Percentiles rank a stretch among this genome's conserved stretches.
phyloP scores from a whole-genome alignment of 1,140 invertebrate genomes.

The Gryllus bimaculatus region DNA sequence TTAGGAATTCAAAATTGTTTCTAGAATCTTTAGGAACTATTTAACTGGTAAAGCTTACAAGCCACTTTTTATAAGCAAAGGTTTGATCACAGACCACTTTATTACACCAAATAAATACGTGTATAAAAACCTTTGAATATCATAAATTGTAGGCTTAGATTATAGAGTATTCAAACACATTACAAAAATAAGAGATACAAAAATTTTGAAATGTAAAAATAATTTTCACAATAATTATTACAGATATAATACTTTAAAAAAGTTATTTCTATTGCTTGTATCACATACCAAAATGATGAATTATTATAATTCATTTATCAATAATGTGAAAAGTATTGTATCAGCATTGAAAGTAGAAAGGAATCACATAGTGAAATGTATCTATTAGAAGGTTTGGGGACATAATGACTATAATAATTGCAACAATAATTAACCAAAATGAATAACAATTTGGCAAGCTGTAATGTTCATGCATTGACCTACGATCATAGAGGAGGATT shows the following conservation, averaged over 20 bases:
- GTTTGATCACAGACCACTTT: background rate
- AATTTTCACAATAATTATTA: background rate
- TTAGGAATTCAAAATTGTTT: background rate
- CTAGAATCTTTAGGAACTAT: background rate
- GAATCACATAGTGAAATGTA: slow-evolving; percentile 1
- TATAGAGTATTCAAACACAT: background rate
- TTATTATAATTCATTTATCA: background rate
- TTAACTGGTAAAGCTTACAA: background rate
- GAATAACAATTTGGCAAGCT: background rate
- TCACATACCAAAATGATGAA: background rate
- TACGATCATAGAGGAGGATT: background rate
- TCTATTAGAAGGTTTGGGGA: background rate
- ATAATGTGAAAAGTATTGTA: background rate
- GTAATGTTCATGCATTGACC: background rate
- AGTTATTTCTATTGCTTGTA: background rate
- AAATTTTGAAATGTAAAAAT: background rate
- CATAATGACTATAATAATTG: slow-evolving; percentile 2
- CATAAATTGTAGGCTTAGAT: background rate
- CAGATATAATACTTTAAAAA: background rate
- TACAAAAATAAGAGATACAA: background rate
- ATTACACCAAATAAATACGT: background rate
- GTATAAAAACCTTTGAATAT: background rate
- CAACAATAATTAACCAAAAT: background rate
- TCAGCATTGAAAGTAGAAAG: slow-evolving; percentile 1
- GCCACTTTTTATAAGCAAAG: background rate